These are phyloP conservation scores for Lasioglossum zephyrum DNA, from an alignment of 2,888 invertebrate species.

Conservation along the genomic window DNA sequence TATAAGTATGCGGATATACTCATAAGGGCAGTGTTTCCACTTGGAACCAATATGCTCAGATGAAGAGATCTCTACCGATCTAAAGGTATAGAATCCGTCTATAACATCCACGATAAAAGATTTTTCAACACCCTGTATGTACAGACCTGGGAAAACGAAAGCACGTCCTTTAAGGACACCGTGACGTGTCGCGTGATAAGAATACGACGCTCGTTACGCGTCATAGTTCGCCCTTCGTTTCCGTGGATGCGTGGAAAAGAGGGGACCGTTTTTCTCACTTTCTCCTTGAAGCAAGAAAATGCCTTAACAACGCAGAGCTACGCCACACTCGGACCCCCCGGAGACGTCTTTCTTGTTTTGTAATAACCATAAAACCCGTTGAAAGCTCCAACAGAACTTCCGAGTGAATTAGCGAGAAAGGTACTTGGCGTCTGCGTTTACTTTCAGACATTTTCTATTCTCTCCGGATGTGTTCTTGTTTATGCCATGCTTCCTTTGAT, in stretches of 20 bases:
- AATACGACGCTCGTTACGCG: conserved; percentile 58
- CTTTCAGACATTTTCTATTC: not conserved
- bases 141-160: conserved; percentile 29
- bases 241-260: conserved; percentile 37
- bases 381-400: not conserved
- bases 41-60: too few relatives aligned
- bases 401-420: conserved; percentile 5
- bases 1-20: too few relatives aligned
- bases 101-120: too few relatives aligned
- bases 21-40: too few relatives aligned
- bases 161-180: conserved; percentile 36
- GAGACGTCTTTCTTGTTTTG: conserved; percentile 12
- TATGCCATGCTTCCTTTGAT: not conserved
- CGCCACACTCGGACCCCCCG: not conserved
- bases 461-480: not conserved
- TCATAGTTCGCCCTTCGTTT: conserved; percentile 50
- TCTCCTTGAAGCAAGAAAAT: conserved; percentile 35
- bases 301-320: conserved; percentile 5
- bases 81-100: too few relatives aligned
- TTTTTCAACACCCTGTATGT: not conserved
- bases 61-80: too few relatives aligned
- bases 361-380: conserved; percentile 17
- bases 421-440: not conserved
- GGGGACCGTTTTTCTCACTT: conserved; percentile 26
- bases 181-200: conserved; percentile 54